Evolutionary conservation across 2,797 vertebrate species (phyloP), one percentile per base, ranked within the genome.

Genomic region (Lates japonicus): DNA sequence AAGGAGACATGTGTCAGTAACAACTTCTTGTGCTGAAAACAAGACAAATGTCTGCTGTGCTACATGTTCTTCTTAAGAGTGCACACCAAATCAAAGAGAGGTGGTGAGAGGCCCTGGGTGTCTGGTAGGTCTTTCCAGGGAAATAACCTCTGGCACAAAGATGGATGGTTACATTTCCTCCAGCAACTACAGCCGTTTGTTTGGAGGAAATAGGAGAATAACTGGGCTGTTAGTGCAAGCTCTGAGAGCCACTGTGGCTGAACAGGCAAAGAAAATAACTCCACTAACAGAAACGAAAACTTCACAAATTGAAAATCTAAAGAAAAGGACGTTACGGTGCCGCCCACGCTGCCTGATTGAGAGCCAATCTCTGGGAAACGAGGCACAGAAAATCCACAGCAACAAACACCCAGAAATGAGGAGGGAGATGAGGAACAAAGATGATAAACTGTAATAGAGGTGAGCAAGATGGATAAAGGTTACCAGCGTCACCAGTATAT

Each of bases 141-240:
- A 91, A 91, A 93, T 88, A 86, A 88, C 88, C 72, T 72, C 78
- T 76, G 78, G 91, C 90, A 93, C 81, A 20, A 90, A 93, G 91
- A 93, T 89, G 83, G 88, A 93, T 90, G 88, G 88, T 59, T 86
- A 78, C 87, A 88, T 86, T 92, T 87, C 86, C 87, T 81, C 67
- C 82, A 82, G 78, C 86, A 84, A 74, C 83, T 89, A 81, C 87
- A 83, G 81, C 63, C 61, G 62, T 75, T 93, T 83, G 82, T 88
- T 88, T 80, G 83, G 49, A 59, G 85, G 89, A 84, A 90, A 87
- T 37, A 8, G 72, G 63, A 70, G 83, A 78, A 78, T 76, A 86
- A 90, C 84, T 62, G 78, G 76, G 64, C 85, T 61, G 70, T 85
- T 90, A 71, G 85, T 55, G 31, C 73, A 39, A 78, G 61, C 78